Base-by-base conservation (phyloP, 2,888 invertebrate genomes). In the Iselma pallidipennis region DNA sequence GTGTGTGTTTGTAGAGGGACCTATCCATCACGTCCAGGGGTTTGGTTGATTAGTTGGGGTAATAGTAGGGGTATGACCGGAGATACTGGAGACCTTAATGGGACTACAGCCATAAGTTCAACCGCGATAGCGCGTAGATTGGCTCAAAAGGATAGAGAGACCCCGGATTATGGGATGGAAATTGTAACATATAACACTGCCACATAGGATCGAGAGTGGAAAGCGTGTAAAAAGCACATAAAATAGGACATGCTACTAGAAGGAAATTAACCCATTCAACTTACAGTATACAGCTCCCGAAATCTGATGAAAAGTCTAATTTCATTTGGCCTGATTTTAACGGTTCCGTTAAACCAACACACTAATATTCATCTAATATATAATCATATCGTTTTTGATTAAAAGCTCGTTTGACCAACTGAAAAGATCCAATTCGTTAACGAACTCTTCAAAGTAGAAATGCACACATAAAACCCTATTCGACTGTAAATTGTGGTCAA, bases 231-330 rank as follows among this genome's bases (percentile, higher is more conserved):
- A 73, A 73, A 71, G 67, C 66, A 66, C 71, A 69, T 72, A 68
- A 72, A 74, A 64, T 70, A 63, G 70, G 68, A 69, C 68, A 71
- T 66, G 64, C 67, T 61, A 42, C 19, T 42, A 42, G 42, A 68
- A 71, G 72, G 71, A 74, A 74, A 74, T 74, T 75, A 74, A 74
- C 71, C 69, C 71, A 74, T 74, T 71, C 70, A 66, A 68, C 66
- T 70, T 61, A 60, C 59, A 62, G 59, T 54, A n/a, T 58, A 50
- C 64, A 51, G 56, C 49, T 42, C 53, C 16, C 45, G 37, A 28
- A 54, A 61, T 66, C 66, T 63, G 64, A 65, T 68, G 67, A 63
- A 69, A 69, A 62, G 61, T 66, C 65, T 65, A 61, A 65, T 69
- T 68, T 66, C 61, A 58, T 66, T 59, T 60, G 49, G 25, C 10